Percentiles rank a stretch among this genome's conserved stretches.
phyloP scores from a whole-genome alignment of 2,113 vertebrate genomes.

The Montifringilla adamsi region DNA sequence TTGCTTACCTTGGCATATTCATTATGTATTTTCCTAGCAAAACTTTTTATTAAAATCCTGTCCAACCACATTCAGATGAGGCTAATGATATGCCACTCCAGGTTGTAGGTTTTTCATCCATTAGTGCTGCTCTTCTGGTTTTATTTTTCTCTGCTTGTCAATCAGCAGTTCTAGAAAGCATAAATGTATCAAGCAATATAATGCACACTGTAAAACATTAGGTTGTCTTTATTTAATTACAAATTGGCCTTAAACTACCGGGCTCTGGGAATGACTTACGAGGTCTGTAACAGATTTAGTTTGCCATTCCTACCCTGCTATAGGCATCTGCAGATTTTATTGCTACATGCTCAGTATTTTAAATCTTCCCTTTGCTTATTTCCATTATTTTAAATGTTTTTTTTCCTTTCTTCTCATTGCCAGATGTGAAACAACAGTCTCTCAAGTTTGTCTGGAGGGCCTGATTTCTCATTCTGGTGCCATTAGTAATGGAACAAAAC shows the following conservation, averaged over 20 bases:
- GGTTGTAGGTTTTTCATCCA: not conserved
- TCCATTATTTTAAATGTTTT: not conserved
- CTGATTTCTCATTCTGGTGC: constrained; percentile 24
- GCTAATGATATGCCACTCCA: rapidly evolving
- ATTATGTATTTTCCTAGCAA: not conserved
- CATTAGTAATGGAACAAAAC: constrained; percentile 65
- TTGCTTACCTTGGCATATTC: not conserved
- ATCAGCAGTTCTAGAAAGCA: not conserved
- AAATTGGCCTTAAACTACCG: not conserved
- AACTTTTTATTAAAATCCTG: not conserved
- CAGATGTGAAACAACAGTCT: not conserved
- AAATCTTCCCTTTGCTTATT: not conserved
- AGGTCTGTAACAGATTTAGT: not conserved
- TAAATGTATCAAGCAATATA: not conserved
- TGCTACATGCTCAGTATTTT: not conserved
- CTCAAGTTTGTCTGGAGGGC: not conserved
- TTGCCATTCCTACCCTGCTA: not conserved
- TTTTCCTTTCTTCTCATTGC: not conserved
- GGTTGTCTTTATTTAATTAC: not conserved
- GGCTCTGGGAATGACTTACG: not conserved
- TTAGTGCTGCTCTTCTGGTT: not conserved
- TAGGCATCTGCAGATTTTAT: not conserved
- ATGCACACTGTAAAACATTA: not conserved
- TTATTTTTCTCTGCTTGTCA: not conserved
- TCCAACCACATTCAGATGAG: not conserved